Evolutionary conservation across 2,797 vertebrate species (phyloP).

Genomic region (Sarcophilus harrisii): DNA sequence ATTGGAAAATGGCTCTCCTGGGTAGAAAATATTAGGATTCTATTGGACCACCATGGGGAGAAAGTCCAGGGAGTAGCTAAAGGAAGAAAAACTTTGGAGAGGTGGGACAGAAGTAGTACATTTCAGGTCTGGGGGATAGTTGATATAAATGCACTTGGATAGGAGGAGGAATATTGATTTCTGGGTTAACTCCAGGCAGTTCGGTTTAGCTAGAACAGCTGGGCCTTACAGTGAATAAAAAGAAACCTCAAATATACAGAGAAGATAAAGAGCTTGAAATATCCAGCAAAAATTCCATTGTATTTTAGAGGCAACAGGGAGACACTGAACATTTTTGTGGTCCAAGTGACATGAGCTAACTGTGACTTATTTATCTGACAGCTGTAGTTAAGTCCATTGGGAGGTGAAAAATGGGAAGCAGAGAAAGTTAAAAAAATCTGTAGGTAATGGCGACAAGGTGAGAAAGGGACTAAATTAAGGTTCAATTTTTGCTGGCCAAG

Average conservation of each 20-base stretch:
- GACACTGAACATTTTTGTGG: not conserved
- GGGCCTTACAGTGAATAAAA: not conserved
- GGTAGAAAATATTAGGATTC: not conserved
- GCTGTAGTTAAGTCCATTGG: not conserved
- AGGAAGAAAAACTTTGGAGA: not conserved
- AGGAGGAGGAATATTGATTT: not conserved
- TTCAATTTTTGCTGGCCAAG: not conserved
- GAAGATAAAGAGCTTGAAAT: not conserved
- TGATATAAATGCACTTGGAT: not conserved
- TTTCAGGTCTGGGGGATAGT: not conserved
- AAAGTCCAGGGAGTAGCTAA: not conserved
- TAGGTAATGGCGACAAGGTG: not conserved
- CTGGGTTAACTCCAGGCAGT: not conserved
- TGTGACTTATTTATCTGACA: not conserved
- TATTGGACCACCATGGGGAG: not conserved
- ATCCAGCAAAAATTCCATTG: not conserved
- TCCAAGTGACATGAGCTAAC: not conserved
- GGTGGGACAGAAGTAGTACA: not conserved
- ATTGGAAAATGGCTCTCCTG: not conserved
- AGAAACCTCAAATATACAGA: not conserved
- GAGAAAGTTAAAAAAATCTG: not conserved
- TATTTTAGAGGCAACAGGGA: not conserved
- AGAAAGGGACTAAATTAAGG: not conserved
- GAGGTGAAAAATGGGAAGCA: not conserved
- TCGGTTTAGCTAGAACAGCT: not conserved